Evolutionary conservation across 2,888 invertebrate genomes (phyloP), one percentile per base, ranked within the genome.

Genomic region (Synanthedon myopaeformis): DNA sequence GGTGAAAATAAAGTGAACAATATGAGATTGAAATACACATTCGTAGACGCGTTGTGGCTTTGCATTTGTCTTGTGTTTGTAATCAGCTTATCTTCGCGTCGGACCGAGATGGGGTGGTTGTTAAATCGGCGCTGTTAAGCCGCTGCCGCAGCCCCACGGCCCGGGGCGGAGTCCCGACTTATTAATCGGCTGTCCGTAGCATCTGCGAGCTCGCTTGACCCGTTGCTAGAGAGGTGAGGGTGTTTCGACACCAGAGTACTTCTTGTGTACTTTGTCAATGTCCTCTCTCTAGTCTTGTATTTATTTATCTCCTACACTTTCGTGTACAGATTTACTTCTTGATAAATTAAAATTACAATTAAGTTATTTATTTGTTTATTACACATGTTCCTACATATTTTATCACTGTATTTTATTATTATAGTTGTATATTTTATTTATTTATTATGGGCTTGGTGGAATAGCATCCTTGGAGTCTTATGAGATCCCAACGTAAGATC

Each of bases 121-220:
- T 69, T 75, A 76, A 76, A 76, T 77, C 72, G 73, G 70, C 68
- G 69, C 67, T 76, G 74, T 69, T 72, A 74, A 74, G 77, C 72
- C 68, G 67, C 69, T 63, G 65, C 70, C 64, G 63, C 64, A 52
- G 58, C 49, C 19, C 52, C 42, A 56, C 54, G 61, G 65, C 60
- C 70, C 66, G 66, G 68, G 83, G 79, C 74, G 79, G 76, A 75
- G 76, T 65, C 66, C 69, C 66, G 74, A 73, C 81, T 81, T 84
- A 87, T 87, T 86, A 87, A 86, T 87, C 84, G 81, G 78, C 86
- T 86, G 86, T 87, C 86, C 73, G 76, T 73, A 74, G 72, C 86
- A 87, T 85, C 86, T 87, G 86, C 75, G 77, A 70, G 49, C 53
- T 54, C 45, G 12, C 10, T 35, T 14, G 49, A 41, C 51, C 49